Conservation (phyloP, 2,888 invertebrate genomes). For the Melikaiella ostensackeni region DNA sequence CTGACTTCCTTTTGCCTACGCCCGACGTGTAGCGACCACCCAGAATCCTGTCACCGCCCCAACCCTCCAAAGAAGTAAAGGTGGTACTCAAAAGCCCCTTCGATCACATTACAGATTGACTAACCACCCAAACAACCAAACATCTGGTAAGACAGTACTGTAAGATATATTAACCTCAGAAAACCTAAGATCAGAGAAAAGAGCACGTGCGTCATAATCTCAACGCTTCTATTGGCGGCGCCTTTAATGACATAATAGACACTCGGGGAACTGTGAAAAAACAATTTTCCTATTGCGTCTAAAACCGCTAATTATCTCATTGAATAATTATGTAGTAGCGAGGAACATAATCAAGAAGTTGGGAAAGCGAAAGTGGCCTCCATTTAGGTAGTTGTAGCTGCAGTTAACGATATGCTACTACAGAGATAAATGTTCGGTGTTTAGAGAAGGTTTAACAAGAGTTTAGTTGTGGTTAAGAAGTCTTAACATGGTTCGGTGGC, state of each 20-base stretch:
- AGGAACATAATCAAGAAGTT: conserved; percentile 35
- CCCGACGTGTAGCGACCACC: conserved; percentile 71
- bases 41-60: conserved; percentile 75
- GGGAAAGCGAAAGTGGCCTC: conserved; percentile 33
- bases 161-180: neutral
- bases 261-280: conserved; percentile 45
- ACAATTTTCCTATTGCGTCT: conserved; percentile 46
- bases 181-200: neutral
- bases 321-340: conserved; percentile 26
- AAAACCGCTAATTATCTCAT: conserved; percentile 20
- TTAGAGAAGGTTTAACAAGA: conserved; percentile 34
- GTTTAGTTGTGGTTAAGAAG: neutral
- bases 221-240: neutral
- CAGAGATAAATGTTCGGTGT: conserved; percentile 27
- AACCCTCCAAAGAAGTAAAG: conserved; percentile 57
- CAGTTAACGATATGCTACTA: conserved; percentile 22
- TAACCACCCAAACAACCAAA: conserved; percentile 23
- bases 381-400: conserved; percentile 18
- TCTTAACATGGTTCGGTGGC: neutral
- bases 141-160: conserved; percentile 13
- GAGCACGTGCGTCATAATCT: conserved; percentile 8
- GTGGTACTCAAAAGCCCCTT: conserved; percentile 55
- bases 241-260: conserved; percentile 8
- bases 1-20: conserved; percentile 66
- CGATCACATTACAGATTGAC: conserved; percentile 33